Conservation (phyloP, 2,888 invertebrate genomes). For the Thysanoteuthis rhombus region DNA sequence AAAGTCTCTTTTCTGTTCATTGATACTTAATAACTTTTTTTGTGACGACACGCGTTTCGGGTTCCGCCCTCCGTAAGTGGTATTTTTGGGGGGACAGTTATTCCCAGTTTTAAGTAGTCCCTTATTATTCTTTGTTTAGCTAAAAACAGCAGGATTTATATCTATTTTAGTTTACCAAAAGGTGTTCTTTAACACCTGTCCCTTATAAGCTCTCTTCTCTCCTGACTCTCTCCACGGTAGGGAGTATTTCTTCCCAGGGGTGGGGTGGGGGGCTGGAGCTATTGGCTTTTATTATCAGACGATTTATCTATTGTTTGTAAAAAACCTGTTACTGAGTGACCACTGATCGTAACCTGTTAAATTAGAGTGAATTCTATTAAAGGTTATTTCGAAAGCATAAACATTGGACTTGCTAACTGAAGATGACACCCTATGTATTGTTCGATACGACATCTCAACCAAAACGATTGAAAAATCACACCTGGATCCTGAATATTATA, state of each 20-base stretch:
- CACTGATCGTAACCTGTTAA: not conserved
- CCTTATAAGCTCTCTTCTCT: not conserved
- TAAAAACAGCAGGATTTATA: not conserved
- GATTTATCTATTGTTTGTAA: not conserved
- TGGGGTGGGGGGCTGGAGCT: not conserved
- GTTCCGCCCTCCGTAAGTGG: too few species aligned
- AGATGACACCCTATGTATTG: not conserved
- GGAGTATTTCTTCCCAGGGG: not conserved
- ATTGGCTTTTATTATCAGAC: not conserved
- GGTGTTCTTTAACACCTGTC: not conserved
- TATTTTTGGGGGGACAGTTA: too few species aligned
- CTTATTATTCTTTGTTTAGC: not conserved
- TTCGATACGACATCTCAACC: not conserved
- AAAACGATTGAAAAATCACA: not conserved
- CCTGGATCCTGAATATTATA: not conserved
- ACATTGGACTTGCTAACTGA: not conserved
- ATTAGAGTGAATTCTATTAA: not conserved
- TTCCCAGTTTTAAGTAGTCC: too few species aligned
- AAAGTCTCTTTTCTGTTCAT: too few species aligned
- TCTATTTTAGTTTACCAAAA: not conserved
- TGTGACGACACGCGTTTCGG: too few species aligned
- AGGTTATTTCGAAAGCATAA: not conserved
- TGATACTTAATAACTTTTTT: too few species aligned
- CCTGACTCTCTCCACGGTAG: not conserved
- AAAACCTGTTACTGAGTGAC: not conserved